Evolutionary conservation across 2,888 invertebrate species (phyloP).

Genomic region (Xanthorhoe designata): DNA sequence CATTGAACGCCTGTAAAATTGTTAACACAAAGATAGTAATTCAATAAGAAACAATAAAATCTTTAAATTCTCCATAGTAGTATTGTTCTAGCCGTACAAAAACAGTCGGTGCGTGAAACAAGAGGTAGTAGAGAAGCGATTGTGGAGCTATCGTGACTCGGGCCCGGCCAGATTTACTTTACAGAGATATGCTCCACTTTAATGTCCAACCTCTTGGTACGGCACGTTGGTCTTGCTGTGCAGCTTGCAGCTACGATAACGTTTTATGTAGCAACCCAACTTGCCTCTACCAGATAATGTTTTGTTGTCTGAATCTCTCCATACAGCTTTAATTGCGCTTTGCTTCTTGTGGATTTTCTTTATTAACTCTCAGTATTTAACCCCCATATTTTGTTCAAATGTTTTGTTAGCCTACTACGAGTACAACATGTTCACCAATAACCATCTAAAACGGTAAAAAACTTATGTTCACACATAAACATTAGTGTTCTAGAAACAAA

Average conservation of each 20-base stretch:
- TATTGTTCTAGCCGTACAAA: conserved; percentile 61
- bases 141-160: conserved; percentile 62
- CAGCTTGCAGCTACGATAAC: conserved; percentile 48
- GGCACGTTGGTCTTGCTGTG: conserved; percentile 54
- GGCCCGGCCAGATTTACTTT: conserved; percentile 68
- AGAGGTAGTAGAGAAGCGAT: conserved; percentile 66
- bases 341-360: conserved; percentile 29
- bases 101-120: conserved; percentile 73
- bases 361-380: conserved; percentile 22
- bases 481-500: conserved; percentile 40
- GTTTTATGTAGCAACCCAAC: conserved; percentile 44
- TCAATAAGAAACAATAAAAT: not conserved
- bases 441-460: conserved; percentile 16
- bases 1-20: too few relatives aligned
- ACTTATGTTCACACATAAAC: conserved; percentile 44
- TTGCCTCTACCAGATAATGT: conserved; percentile 25
- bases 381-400: conserved; percentile 14
- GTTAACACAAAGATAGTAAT: too few relatives aligned
- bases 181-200: conserved; percentile 67
- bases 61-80: conserved; percentile 21
- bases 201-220: conserved; percentile 65
- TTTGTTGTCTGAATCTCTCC: conserved; percentile 29
- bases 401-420: conserved; percentile 10
- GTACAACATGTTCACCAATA: not conserved
- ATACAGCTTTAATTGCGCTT: conserved; percentile 29